Conservation (phyloP, 2,888 invertebrate species). For the Cylloceria caligata region DNA sequence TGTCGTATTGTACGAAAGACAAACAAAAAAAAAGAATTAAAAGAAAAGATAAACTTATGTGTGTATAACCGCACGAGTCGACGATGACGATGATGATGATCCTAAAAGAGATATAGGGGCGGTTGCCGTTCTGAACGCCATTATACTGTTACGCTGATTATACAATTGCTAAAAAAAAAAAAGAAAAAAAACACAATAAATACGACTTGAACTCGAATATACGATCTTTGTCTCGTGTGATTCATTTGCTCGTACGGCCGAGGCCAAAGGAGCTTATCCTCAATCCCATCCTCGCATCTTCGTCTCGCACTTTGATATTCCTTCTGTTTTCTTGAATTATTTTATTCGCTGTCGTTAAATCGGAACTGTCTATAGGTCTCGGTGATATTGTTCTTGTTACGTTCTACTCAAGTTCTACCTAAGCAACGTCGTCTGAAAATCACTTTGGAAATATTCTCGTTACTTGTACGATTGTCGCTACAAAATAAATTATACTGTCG, state of each 20-base stretch:
- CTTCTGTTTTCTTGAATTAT: slow-evolving; percentile 12
- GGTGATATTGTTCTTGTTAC: not conserved
- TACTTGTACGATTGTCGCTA: not conserved
- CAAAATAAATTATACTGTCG: not conserved
- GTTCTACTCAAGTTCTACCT: not conserved
- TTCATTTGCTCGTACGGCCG: slow-evolving; percentile 79
- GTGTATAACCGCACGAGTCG: slow-evolving; percentile 65
- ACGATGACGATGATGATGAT: slow-evolving; percentile 64
- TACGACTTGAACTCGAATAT: slow-evolving; percentile 82
- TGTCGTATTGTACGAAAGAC: slow-evolving; percentile 67
- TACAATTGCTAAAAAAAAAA: slow-evolving; percentile 82
- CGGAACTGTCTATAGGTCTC: not conserved
- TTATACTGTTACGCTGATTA: slow-evolving; percentile 84
- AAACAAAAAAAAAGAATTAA: slow-evolving; percentile 43
- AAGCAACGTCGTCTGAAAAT: not conserved
- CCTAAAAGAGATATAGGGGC: slow-evolving; percentile 73
- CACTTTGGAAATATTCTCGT: not conserved
- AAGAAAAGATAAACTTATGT: slow-evolving; percentile 56
- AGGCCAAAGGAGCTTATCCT: slow-evolving; percentile 71
- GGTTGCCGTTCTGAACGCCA: slow-evolving; percentile 83
- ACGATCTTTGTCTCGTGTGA: slow-evolving; percentile 76
- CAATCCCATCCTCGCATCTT: slow-evolving; percentile 33
- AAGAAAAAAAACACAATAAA: slow-evolving; percentile 77
- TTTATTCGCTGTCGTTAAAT: not conserved
- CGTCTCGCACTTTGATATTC: slow-evolving; percentile 14